Conservation (phyloP, 1,140 invertebrate genomes). For the Idris sp. region DNA sequence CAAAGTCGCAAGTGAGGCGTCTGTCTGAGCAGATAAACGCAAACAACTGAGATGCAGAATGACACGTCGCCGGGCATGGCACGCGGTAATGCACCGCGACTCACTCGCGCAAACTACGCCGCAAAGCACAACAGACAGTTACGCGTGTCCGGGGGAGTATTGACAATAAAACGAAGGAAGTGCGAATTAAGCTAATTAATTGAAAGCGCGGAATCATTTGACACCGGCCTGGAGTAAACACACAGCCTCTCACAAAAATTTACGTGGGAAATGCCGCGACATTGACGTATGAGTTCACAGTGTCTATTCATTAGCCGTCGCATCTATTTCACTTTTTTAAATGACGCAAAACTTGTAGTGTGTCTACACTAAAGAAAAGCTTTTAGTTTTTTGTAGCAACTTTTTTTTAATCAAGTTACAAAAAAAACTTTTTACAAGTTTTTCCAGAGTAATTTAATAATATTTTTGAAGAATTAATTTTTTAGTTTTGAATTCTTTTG, state of each 20-base stretch:
- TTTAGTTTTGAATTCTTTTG: too few relatives aligned
- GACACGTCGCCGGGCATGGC: conserved; percentile 67
- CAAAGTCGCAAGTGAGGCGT: conserved; percentile 18
- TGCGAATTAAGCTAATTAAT: conserved; percentile 76
- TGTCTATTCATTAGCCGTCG: too few relatives aligned
- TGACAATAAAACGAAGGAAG: conserved; percentile 73
- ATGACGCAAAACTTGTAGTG: too few relatives aligned
- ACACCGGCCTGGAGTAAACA: conserved; percentile 66
- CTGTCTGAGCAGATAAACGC: conserved; percentile 69
- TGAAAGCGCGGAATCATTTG: conserved; percentile 72
- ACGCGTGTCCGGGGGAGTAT: conserved; percentile 63
- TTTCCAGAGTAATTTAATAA: too few relatives aligned
- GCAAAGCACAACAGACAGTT: conserved; percentile 41
- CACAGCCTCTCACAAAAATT: conserved; percentile 42
- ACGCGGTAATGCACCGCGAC: conserved; percentile 45
- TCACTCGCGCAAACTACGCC: conserved; percentile 38
- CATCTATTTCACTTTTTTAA: too few relatives aligned
- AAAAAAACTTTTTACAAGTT: too few relatives aligned
- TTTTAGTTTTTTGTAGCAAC: too few relatives aligned
- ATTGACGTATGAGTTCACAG: too few relatives aligned
- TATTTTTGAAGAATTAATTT: too few relatives aligned
- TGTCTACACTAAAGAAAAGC: too few relatives aligned
- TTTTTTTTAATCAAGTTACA: too few relatives aligned
- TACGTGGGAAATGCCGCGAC: too few relatives aligned
- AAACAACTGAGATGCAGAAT: conserved; percentile 73